Evolutionary conservation across 2,888 invertebrate species (phyloP), one percentile per base, ranked within the genome.

Genomic region (Leucophora obtusa): DNA sequence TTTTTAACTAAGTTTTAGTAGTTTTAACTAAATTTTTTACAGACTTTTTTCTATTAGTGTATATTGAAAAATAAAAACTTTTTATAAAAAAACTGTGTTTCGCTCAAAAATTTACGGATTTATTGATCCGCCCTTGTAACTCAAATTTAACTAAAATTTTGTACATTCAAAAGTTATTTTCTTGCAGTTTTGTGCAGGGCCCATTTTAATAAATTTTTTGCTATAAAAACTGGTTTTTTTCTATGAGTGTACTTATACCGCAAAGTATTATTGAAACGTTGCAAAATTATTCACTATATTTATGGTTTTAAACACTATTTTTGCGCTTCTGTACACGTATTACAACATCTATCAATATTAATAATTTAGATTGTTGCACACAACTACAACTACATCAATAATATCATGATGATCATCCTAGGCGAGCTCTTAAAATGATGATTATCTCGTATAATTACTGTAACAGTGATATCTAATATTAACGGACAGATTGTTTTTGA

Each of bases 291-390:
- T 18, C 4, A 47, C 43, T 4, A 47, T 38, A 60, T 35, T 43
- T 60, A 60, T 1, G 60, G 60, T 60, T 59, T 59, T 38, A 28
- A 28, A 14, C 0, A 33, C 14, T 43, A 17, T 50, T 33, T 2
- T 50, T 15, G 38, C 14, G 58, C 38, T 58, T 50, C 18, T 38
- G 8, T 43, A n/a, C n/a, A n/a, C n/a, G n/a, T n/a, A 15, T 77
- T 35, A 54, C 59, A 71, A 54, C 77, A 77, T 71, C 59, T 59
- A 71, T 71, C 59, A 71, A 66, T 77, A 71, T 71, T 43, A 66
- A 77, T 77, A 71, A 66, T 59, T 53, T 54, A 38, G 14, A 35
- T 10, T 28, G 51, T 51, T 11, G 33, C 33, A 51, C 51, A 21
- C 53, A 10, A 35, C 24, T n/a, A 47, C 43, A n/a, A 47, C n/a